Evolutionary conservation across 2,888 invertebrate genomes (phyloP).

Genomic region (Crocallis elinguaria): DNA sequence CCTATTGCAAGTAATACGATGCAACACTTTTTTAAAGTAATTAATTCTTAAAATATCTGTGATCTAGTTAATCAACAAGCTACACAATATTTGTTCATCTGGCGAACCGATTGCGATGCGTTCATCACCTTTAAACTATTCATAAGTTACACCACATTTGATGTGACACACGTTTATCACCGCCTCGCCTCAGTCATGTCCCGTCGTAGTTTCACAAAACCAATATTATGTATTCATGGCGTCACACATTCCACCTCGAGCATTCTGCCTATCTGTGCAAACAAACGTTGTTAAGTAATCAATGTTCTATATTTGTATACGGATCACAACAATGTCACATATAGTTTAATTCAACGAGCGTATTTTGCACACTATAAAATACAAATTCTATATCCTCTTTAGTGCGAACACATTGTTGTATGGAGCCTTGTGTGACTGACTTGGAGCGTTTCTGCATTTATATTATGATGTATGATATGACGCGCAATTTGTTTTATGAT

Average conservation of each 20-base stretch:
- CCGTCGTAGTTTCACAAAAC: constrained; percentile 52
- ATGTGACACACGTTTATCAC: constrained; percentile 35
- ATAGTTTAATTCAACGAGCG: constrained; percentile 27
- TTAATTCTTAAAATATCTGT: neutral
- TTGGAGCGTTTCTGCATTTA: no score
- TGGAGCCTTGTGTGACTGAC: neutral
- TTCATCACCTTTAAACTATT: constrained; percentile 12
- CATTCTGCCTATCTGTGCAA: constrained; percentile 55
- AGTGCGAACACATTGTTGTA: neutral
- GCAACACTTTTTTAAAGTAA: neutral
- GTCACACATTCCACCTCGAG: constrained; percentile 53
- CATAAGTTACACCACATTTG: constrained; percentile 30
- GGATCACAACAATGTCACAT: constrained; percentile 44
- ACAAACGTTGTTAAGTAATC: constrained; percentile 59
- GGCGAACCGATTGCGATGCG: constrained; percentile 1
- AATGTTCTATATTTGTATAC: constrained; percentile 53
- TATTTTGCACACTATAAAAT: constrained; percentile 18
- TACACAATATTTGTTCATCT: constrained; percentile 12
- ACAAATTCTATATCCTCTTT: neutral
- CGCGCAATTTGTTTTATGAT: neutral
- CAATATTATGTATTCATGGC: constrained; percentile 56
- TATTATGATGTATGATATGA: neutral
- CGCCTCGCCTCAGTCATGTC: constrained; percentile 43
- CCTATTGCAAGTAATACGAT: neutral
- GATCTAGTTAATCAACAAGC: neutral